Evolutionary conservation across 2,113 vertebrate genomes (phyloP), one percentile per base, ranked within the genome.

Genomic region (Pedetes capensis): DNA sequence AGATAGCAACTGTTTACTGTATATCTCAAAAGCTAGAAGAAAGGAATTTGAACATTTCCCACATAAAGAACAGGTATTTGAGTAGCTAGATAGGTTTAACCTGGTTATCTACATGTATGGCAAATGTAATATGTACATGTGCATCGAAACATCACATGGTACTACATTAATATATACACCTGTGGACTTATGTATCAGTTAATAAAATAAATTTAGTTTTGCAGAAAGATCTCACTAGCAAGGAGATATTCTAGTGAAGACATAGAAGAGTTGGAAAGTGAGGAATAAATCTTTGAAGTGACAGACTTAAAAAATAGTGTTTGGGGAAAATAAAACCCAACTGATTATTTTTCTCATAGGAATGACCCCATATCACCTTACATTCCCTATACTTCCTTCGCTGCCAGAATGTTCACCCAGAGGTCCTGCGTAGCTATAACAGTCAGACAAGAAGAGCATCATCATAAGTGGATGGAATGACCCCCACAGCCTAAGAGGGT

Each of bases 351-450:
- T 87, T 76, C 34, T 89, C 27, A 29, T 34, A 27, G 29, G n/a
- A 86, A 53, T 81, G 78, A 89, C 3, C 8, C 32, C 29, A 9
- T 18, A 32, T 14, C 10, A 13, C 53, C 5, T 32, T 10, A 23
- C 6, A 34, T 39, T 74, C 66, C 59, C 34, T 55, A 32, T 12
- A 6, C 37, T 69, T 53, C 42, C 76, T 63, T 51, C 22, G 8
- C 64, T 47, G 29, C 23, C 3, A 3, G 34, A n/a, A 34, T 17
- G n/a, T 72, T 53, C 63, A 47, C 63, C 37, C 44, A 37, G 8
- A 5, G 7, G 34, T n/a, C 14, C 47, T 23, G 9, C 12, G 17
- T 14, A 8, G 37, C 25, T 17, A 4, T 9, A 6, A 47, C 0
- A 14, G 2, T 39, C 27, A 42, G 29, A 42, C 5, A 23, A 72